A percentile compares a stretch with the other conserved stretches of the same genome.
phyloP scores from a whole-genome alignment of 1,140 invertebrate genomes.

The Adoxophyes honmai region DNA sequence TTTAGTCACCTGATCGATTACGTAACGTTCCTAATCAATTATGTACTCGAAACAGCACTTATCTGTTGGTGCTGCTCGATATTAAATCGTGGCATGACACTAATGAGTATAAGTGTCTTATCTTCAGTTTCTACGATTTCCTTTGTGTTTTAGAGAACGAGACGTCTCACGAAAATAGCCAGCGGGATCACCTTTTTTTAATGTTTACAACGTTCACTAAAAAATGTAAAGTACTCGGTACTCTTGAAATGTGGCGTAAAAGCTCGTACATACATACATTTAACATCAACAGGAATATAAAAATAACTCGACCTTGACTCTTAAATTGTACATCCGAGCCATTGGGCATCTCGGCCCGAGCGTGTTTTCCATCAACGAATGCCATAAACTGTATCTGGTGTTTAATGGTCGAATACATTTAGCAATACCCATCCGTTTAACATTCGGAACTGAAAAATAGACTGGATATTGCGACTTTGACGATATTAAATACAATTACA shows the following conservation, averaged over 20 bases:
- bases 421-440: no score
- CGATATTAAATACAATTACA: no score
- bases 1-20: conserved; percentile 9
- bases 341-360: neutral
- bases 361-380: conserved; percentile 4
- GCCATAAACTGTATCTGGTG: conserved; percentile 15
- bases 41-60: no score
- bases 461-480: no score
- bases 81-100: neutral
- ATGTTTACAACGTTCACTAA: neutral
- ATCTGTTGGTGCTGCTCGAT: no score
- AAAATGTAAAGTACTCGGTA: conserved; percentile 1
- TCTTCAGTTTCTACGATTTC: no score
- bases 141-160: no score
- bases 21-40: neutral
- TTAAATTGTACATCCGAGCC: conserved; percentile 1
- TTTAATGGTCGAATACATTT: conserved; percentile 1
- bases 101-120: neutral
- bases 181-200: neutral
- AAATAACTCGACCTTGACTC: conserved; percentile 7
- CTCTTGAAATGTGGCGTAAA: conserved; percentile 1
- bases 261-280: neutral
- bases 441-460: no score
- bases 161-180: no score
- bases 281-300: neutral